Percentiles rank a stretch among this genome's conserved stretches.
phyloP scores from a whole-genome alignment of 2,797 vertebrate species.

The Xerus rutilus region DNA sequence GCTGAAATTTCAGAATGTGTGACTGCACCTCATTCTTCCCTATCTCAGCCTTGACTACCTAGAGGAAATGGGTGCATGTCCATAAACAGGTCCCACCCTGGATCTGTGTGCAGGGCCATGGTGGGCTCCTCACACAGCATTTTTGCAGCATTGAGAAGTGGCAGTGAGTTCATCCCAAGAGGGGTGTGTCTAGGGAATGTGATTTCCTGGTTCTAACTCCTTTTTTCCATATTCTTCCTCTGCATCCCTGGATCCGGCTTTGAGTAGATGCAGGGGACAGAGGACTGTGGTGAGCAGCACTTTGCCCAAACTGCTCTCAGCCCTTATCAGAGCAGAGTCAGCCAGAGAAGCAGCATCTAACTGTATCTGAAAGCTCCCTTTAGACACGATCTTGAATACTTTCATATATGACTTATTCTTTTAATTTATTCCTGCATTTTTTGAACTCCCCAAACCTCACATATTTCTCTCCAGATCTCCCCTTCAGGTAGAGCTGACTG shows the following conservation, averaged over 20 bases:
- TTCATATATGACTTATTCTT: background rate
- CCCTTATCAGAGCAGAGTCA: background rate
- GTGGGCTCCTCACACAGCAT: background rate
- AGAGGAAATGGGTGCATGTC: background rate
- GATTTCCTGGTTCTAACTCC: background rate
- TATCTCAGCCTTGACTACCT: background rate
- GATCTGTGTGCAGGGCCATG: background rate
- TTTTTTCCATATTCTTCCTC: background rate
- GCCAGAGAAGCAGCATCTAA: background rate
- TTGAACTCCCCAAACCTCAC: background rate
- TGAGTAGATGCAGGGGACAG: background rate
- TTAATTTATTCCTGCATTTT: background rate
- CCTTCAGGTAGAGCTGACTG: background rate
- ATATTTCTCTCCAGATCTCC: background rate
- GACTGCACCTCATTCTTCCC: background rate
- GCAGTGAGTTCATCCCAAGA: background rate
- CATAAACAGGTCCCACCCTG: background rate
- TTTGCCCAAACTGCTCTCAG: background rate
- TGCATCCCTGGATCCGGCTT: background rate
- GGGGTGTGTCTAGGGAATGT: background rate
- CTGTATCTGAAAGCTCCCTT: background rate
- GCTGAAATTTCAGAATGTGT: slow-evolving; percentile 17
- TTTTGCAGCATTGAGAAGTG: background rate
- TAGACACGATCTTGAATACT: background rate
- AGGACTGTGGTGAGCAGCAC: background rate